Base-by-base conservation (phyloP, 2,888 invertebrate genomes). In the Corythucha ciliata region DNA sequence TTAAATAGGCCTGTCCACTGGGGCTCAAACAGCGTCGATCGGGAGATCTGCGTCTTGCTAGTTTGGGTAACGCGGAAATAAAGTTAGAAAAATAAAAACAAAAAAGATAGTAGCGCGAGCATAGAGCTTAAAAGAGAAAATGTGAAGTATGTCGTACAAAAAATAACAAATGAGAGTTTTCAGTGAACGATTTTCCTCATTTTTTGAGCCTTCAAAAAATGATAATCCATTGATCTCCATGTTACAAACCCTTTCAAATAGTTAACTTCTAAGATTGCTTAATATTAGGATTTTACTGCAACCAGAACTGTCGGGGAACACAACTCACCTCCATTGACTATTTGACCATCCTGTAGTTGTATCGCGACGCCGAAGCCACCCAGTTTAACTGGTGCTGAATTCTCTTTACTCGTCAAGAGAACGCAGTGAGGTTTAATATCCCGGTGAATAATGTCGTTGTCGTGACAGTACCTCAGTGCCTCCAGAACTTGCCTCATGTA, bases 401-500 rank as follows among this genome's bases (percentile, higher is more conserved):
- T 98, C 68, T 98, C 97, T 61, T 89, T 83, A 50, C 91, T 92
- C 32, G 97, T 93, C 53, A 98, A 72, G 44, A 98, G 76, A 45
- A 96, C 89, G 73, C 94, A 96, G 66, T 97, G 96, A 8, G 97
- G 97, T 63, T 96, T 83, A 61, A 98, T 84, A 72, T 98, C 97
- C 57, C 97, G 81, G 70, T 98, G 98, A 63, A 97, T 85, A 63
- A 98, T 94, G 71, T 93, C 89, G 68, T 93, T 93, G 69, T 92
- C 92, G 72, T 98, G 98, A 69, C 97, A 96, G 74, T 97, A 98
- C 63, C 91, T 80, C 47, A 98, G 73, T 2, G 97, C 96, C 69
- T 97, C 96, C 60, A 98, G 74, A 58, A 98, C 90, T 72, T 98
- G 97, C 49, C 93, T 81, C 89, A 97, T 91, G 76, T 98, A 98